Base-by-base conservation (phyloP, 2,113 vertebrate genomes). In the Cercocebus atys region DNA sequence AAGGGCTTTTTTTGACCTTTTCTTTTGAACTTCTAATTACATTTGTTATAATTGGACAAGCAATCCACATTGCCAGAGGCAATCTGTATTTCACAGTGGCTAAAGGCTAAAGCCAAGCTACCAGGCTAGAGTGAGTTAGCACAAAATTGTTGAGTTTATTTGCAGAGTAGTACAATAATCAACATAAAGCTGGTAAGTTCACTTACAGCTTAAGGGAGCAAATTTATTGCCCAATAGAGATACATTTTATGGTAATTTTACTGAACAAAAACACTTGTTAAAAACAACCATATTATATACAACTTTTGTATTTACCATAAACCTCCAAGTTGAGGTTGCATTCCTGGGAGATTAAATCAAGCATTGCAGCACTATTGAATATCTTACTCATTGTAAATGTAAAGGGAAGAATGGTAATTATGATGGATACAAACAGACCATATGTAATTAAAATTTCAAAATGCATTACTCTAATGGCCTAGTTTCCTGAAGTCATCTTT, bases 31-130 rank as follows among this genome's bases (percentile, higher is more conserved):
- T 92, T 93, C 79, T 94, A 95, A 92, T 95, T 95, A 66, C 57
- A 80, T 95, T 94, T 96, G 43, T 55, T 82, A 25, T 79, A 93
- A 94, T 91, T 87, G 76, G 90, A 89, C 47, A 90, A 61, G 88
- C 0, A 2, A 88, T 40, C 4, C 66, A 75, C 50, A 70, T 75
- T 61, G 11, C 75, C 92, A 75, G 72, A 95, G 32, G 40, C 16
- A 79, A 93, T 88, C 32, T 90, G 72, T 88, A 92, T 94, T 92
- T 95, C 14, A 83, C 76, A 95, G 20, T 13, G 73, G 82, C 11
- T 59, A 30, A 32, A 93, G n/a, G 66, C 95, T 79, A 52, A 93
- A 94, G 40, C 47, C 17, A 82, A 13, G 45, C n/a, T 61, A 86
- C 11, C 4, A 73, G 32, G 59, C n/a, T 85, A 32, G 55, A 79